phyloP scores from a whole-genome alignment of 2,113 vertebrate species.

The Sisor rabdophorus region DNA sequence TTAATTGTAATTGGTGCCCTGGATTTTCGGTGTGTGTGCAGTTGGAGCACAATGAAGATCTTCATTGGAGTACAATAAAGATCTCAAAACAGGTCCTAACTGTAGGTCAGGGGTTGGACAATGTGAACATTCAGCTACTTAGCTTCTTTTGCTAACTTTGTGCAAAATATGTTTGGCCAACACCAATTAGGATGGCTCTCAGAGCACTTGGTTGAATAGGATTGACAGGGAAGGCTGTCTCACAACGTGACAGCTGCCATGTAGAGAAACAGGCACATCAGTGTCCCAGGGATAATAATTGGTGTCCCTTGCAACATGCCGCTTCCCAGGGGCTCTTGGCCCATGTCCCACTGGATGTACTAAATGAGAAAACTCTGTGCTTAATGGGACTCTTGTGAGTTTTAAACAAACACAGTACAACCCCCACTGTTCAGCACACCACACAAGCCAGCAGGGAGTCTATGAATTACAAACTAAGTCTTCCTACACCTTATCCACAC shows the following conservation, averaged over 20 bases:
- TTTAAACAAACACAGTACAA: constrained; percentile 76
- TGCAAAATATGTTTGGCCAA: constrained; percentile 83
- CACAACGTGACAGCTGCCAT: constrained; percentile 73
- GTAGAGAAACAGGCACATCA: constrained; percentile 74
- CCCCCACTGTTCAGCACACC: constrained; percentile 72
- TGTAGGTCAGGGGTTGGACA: constrained; percentile 77
- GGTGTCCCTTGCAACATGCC: constrained; percentile 78
- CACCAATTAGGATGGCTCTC: constrained; percentile 80
- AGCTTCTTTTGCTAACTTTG: constrained; percentile 79
- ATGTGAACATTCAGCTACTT: constrained; percentile 83
- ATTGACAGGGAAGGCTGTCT: constrained; percentile 75
- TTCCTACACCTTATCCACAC: constrained; percentile 14
- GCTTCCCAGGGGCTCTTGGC: constrained; percentile 73
- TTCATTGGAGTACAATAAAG: constrained; percentile 75
- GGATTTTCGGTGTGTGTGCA: constrained; percentile 64
- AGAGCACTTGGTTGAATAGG: constrained; percentile 70
- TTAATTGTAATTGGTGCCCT: constrained; percentile 76
- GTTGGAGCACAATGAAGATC: constrained; percentile 73
- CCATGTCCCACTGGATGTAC: constrained; percentile 73
- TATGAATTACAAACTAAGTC: constrained; percentile 41
- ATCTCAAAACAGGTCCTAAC: constrained; percentile 63
- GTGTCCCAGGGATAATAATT: constrained; percentile 74
- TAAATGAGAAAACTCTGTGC: constrained; percentile 76
- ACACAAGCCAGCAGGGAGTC: constrained; percentile 69
- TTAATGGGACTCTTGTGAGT: constrained; percentile 75